A percentile compares a stretch with the other conserved stretches of the same genome.
Conservation (phyloP, 1,140 invertebrate species). For the Bombus breviceps region DNA sequence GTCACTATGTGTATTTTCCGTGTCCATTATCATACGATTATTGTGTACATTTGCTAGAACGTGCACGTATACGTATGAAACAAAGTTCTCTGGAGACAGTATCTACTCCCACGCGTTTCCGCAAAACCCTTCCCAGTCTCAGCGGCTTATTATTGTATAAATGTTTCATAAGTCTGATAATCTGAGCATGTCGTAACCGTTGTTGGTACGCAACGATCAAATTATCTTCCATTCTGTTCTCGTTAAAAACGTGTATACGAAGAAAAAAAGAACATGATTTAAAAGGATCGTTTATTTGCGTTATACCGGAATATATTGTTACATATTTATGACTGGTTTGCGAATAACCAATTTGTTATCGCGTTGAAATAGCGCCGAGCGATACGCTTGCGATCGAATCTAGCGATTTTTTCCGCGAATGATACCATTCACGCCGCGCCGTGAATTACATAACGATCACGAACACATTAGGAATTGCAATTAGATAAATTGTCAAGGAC, state of each 20-base stretch:
- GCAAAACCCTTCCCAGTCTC: not conserved
- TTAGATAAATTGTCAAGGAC: not conserved
- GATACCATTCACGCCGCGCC: not conserved
- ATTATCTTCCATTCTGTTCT: conserved; percentile 14
- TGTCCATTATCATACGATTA: conserved; percentile 35
- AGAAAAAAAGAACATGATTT: not conserved
- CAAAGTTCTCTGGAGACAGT: conserved; percentile 28
- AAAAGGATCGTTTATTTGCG: not conserved
- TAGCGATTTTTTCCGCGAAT: not conserved
- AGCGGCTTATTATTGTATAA: conserved; percentile 14
- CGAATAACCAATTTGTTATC: not conserved
- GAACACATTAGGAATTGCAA: not conserved
- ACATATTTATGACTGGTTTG: not conserved
- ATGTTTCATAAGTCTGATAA: conserved; percentile 21
- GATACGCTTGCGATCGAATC: not conserved
- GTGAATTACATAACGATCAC: not conserved
- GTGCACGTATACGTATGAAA: not conserved
- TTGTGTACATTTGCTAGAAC: not conserved
- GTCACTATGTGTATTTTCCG: conserved; percentile 9
- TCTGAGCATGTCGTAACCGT: not conserved
- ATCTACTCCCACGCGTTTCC: conserved; percentile 4
- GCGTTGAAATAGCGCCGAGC: not conserved
- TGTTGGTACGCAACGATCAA: conserved; percentile 17
- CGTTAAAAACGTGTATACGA: not conserved
- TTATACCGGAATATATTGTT: not conserved